Evolutionary conservation across 2,797 vertebrate genomes (phyloP).

Genomic region (Hozukius guyotensis): DNA sequence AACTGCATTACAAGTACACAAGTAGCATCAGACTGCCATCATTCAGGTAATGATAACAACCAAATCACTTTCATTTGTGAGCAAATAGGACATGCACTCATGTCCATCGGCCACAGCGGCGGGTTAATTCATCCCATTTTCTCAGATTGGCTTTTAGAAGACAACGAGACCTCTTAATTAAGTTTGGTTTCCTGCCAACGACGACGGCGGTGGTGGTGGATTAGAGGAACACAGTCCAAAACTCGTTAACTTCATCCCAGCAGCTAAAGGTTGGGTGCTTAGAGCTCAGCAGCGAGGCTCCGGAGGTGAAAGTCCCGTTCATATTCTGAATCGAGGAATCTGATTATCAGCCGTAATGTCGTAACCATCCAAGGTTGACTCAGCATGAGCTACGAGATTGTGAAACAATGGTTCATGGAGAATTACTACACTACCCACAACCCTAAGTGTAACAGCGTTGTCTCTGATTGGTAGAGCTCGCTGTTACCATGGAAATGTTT

Average conservation of each 20-base stretch:
- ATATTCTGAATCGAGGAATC: too few relatives aligned
- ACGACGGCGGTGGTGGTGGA: background rate
- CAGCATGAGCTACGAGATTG: too few relatives aligned
- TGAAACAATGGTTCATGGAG: too few relatives aligned
- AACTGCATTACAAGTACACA: background rate
- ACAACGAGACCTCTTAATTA: slow-evolving; percentile 22
- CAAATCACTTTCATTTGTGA: background rate
- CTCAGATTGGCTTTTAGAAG: slow-evolving; percentile 19
- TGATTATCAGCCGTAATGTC: too few relatives aligned
- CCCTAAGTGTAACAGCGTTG: too few relatives aligned
- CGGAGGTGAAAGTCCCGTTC: too few relatives aligned
- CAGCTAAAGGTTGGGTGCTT: background rate
- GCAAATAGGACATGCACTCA: background rate
- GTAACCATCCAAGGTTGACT: too few relatives aligned
- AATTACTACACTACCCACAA: too few relatives aligned
- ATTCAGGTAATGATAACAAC: background rate
- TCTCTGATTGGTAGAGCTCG: too few relatives aligned
- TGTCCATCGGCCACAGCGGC: background rate
- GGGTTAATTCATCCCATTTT: slow-evolving; percentile 17
- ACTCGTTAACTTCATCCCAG: background rate
- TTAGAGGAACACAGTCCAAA: background rate
- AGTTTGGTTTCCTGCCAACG: background rate
- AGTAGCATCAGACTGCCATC: background rate
- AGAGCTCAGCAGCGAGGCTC: too few relatives aligned
- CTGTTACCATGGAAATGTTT: too few relatives aligned